Conservation (phyloP, 2,797 vertebrate species). For the Clarias fuscus region DNA sequence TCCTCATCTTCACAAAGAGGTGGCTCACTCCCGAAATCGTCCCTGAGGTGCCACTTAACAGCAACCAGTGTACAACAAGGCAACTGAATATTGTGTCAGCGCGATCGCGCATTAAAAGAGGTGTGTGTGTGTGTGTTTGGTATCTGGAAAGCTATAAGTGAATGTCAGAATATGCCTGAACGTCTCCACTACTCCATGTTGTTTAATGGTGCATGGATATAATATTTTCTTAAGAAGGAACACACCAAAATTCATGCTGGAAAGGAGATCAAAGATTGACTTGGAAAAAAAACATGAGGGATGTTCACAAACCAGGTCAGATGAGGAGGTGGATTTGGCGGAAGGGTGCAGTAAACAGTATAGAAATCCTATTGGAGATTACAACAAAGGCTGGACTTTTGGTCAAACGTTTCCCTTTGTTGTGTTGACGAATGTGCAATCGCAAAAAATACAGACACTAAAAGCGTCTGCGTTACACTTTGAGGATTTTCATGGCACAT, state of each 20-base stretch:
- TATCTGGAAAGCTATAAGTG: not conserved
- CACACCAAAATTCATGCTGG: not conserved
- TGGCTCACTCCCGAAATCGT: slow-evolving; percentile 28
- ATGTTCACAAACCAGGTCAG: not conserved
- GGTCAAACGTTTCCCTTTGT: not conserved
- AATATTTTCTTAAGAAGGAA: not conserved
- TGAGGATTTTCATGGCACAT: not conserved
- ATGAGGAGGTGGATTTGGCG: slow-evolving; percentile 9
- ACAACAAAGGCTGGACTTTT: not conserved
- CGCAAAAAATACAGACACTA: not conserved
- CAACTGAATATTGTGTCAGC: not conserved
- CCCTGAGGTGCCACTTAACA: slow-evolving; percentile 48
- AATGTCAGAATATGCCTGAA: slow-evolving; percentile 3
- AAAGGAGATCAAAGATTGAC: not conserved
- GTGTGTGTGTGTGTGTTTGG: not conserved
- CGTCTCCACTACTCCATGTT: not conserved
- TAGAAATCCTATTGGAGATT: not conserved
- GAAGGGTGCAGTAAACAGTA: not conserved
- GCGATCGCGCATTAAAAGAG: not conserved
- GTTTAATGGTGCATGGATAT: not conserved
- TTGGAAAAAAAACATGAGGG: not conserved
- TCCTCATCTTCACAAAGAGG: not conserved
- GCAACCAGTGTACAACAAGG: slow-evolving; percentile 31
- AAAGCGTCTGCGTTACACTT: not conserved
- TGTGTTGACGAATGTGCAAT: not conserved